phyloP scores from a whole-genome alignment of 2,888 invertebrate species.

The Scaptomyza cyrtandrae region DNA sequence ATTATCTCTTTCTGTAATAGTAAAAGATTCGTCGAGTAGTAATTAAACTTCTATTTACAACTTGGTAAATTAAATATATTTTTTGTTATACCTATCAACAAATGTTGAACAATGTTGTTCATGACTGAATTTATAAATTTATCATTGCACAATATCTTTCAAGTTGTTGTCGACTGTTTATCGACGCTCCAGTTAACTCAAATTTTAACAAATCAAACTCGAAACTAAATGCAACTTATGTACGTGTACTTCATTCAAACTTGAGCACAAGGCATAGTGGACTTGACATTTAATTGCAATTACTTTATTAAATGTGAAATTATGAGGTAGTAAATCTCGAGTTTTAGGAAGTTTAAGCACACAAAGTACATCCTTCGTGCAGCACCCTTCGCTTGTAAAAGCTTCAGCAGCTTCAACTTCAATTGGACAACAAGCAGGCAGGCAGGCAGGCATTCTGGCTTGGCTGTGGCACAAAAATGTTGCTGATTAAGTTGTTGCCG shows the following conservation, averaged over 20 bases:
- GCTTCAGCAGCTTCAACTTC: conserved; percentile 4
- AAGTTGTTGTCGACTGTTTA: too few species aligned
- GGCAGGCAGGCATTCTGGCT: conserved; percentile 21
- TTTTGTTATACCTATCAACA: too few species aligned
- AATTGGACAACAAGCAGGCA: conserved; percentile 24
- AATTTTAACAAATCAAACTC: background rate
- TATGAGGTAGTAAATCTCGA: background rate
- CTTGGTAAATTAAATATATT: background rate
- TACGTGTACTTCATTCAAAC: background rate
- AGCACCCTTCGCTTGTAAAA: background rate
- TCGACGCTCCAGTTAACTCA: too few species aligned
- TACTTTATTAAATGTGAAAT: background rate
- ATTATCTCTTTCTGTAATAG: background rate
- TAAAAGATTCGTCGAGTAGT: too few species aligned
- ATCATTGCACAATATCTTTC: too few species aligned
- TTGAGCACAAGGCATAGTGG: background rate
- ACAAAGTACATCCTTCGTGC: conserved; percentile 11
- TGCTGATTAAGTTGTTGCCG: conserved; percentile 74
- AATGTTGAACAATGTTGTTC: too few species aligned
- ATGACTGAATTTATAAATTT: too few species aligned
- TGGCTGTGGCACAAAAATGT: conserved; percentile 52
- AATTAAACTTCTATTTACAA: background rate
- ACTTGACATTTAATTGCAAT: background rate
- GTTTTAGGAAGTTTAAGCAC: conserved; percentile 1
- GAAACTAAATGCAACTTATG: background rate